Base-by-base conservation (phyloP, 2,797 vertebrate species). In the Amazona ochrocephala region DNA sequence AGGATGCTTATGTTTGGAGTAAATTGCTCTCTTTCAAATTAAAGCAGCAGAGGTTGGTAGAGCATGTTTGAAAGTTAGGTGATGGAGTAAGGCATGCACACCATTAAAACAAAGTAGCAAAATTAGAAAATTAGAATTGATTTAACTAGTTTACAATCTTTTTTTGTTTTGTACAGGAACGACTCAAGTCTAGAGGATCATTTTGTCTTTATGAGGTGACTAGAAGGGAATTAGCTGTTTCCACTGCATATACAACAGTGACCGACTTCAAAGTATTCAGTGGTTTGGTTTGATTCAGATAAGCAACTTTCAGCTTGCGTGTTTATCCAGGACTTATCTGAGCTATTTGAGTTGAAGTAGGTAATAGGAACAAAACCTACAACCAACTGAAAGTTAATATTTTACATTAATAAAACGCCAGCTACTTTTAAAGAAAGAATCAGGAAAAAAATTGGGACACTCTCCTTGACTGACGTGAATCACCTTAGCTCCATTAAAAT, bases 321-420 rank as follows among this genome's bases (percentile, higher is more conserved):
- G 72, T 84, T 95, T 94, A 91, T 90, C 45, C 58, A 94, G 58
- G 72, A 92, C 90, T 97, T 96, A 96, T 87, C 90, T 93, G 94
- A 95, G 80, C 68, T 90, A 41, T 93, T 83, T 90, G 47, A 23
- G 29, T 72, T 92, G 80, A 80, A 90, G 81, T 44, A 82, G 62
- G 51, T 77, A 94, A 58, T 67, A 80, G 68, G 65, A 95, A 90
- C 68, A 94, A 96, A 96, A 92, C 65, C 39, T 80, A 65, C 56
- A 84, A 64, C 51, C 77, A 89, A 74, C 80, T 50, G 24, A 53
- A 77, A 85, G 93, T 93, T 95, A 94, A 95, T 95, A 87, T 96
- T 94, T 95, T 93, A 95, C 95, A 32, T 77, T 92, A 91, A 79
- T 94, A 85, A 93, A 91, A 67, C 80, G 94, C 39, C 4, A 73